Evolutionary conservation across 2,888 invertebrate species (phyloP).

Genomic region (Ochlodes sylvanus): DNA sequence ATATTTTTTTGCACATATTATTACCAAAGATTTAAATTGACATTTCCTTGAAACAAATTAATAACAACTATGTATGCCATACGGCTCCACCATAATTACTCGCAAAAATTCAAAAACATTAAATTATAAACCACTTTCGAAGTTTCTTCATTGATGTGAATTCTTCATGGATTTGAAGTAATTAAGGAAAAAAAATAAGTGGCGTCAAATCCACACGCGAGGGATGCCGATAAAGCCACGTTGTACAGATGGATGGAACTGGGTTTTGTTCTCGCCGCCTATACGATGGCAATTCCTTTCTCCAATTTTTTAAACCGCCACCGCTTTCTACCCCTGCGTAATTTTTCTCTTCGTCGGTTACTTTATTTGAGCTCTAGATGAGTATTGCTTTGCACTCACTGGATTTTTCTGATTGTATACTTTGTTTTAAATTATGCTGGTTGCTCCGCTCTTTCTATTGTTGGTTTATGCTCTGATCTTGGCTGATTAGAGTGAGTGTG

Average conservation of each 20-base stretch:
- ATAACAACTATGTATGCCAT: too few relatives aligned
- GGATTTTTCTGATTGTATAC: neutral
- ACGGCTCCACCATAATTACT: too few relatives aligned
- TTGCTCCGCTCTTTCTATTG: neutral
- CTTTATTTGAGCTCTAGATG: constrained; percentile 66
- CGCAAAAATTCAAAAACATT: too few relatives aligned
- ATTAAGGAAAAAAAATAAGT: neutral
- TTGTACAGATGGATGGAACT: constrained; percentile 13
- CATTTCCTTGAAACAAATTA: too few relatives aligned
- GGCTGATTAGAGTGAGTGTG: too few relatives aligned
- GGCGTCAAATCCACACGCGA: neutral
- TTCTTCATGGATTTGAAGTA: too few relatives aligned
- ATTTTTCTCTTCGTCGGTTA: constrained; percentile 73
- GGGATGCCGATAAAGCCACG: constrained; percentile 10
- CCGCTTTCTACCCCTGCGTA: constrained; percentile 58
- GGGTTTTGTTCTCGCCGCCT: constrained; percentile 55
- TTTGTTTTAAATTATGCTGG: neutral
- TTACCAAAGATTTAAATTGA: too few relatives aligned
- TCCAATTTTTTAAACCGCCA: constrained; percentile 58
- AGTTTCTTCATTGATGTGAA: too few relatives aligned
- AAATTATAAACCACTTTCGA: too few relatives aligned
- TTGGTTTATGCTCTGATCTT: too few relatives aligned
- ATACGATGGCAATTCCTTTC: constrained; percentile 60
- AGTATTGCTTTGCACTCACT: constrained; percentile 50
- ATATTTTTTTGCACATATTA: too few relatives aligned